A percentile compares a stretch with the other conserved stretches of the same genome.
These are phyloP conservation scores for Watersipora subatra DNA, from an alignment of 1,140 invertebrate genomes.

Conservation along the genomic window DNA sequence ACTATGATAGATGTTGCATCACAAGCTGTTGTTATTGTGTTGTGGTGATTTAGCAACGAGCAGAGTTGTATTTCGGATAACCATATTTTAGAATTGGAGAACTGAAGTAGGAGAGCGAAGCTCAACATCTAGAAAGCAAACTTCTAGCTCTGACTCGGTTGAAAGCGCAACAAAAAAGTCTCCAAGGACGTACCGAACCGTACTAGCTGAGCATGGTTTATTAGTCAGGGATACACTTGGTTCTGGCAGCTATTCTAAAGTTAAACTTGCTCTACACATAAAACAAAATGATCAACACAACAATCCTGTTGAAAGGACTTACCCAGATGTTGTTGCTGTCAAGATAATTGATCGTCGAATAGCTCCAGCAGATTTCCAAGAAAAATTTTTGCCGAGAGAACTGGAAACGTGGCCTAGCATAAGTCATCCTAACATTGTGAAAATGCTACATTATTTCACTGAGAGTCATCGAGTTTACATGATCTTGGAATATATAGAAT, in stretches of 20 bases:
- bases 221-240: constrained; percentile 27
- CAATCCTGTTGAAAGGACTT: too few relatives aligned
- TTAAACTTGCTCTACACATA: constrained; percentile 27
- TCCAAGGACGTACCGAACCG: constrained; percentile 22
- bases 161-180: too few relatives aligned
- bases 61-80: too few relatives aligned
- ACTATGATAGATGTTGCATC: too few relatives aligned
- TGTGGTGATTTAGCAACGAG: too few relatives aligned
- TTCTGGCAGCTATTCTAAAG: constrained; percentile 35
- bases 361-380: constrained; percentile 61
- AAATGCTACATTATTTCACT: constrained; percentile 41
- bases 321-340: constrained; percentile 53
- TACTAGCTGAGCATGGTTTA: constrained; percentile 25
- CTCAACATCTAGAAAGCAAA: too few relatives aligned
- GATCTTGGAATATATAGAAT: constrained; percentile 31
- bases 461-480: constrained; percentile 29
- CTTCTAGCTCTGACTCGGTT: too few relatives aligned
- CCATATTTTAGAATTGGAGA: too few relatives aligned
- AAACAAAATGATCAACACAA: constrained; percentile 5
- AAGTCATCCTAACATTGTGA: constrained; percentile 70
- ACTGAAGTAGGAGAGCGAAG: too few relatives aligned
- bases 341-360: constrained; percentile 68
- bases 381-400: constrained; percentile 81
- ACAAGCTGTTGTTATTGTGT: too few relatives aligned
- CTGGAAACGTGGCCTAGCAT: constrained; percentile 74